These are phyloP conservation scores for Aptenodytes patagonicus DNA, from an alignment of 2,113 vertebrate species.

Conservation along the genomic window DNA sequence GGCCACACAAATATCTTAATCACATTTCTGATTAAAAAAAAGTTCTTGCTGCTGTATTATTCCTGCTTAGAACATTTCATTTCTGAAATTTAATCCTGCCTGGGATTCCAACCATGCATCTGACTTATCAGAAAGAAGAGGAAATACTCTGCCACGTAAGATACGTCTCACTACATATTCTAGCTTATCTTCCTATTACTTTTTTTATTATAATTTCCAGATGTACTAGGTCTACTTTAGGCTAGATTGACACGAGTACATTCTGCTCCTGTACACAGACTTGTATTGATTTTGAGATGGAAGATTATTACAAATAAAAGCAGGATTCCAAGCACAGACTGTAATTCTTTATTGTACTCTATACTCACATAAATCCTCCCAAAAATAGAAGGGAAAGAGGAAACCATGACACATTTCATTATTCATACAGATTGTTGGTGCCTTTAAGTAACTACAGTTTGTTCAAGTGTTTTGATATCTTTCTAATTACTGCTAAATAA, in stretches of 20 bases:
- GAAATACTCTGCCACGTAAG: not conserved
- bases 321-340: not conserved
- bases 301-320: not conserved
- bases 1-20: not conserved
- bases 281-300: not conserved
- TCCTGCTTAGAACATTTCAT: not conserved
- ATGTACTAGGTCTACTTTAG: not conserved
- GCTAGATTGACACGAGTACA: not conserved
- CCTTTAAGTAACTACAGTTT: not conserved
- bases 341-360: not conserved
- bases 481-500: not conserved
- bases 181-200: not conserved
- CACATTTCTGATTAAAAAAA: not conserved
- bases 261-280: not conserved
- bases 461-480: not conserved
- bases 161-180: not conserved
- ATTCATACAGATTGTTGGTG: not conserved
- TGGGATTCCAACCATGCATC: not conserved
- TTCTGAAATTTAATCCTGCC: not conserved
- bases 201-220: not conserved
- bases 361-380: not conserved
- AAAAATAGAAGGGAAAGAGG: not conserved
- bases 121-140: not conserved
- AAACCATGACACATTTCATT: not conserved
- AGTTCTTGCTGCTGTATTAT: not conserved